A percentile compares a stretch with the other conserved stretches of the same genome.
These are phyloP conservation scores for Arnoldichthys spilopterus DNA, from an alignment of 2,797 vertebrate species.

Conservation along the genomic window DNA sequence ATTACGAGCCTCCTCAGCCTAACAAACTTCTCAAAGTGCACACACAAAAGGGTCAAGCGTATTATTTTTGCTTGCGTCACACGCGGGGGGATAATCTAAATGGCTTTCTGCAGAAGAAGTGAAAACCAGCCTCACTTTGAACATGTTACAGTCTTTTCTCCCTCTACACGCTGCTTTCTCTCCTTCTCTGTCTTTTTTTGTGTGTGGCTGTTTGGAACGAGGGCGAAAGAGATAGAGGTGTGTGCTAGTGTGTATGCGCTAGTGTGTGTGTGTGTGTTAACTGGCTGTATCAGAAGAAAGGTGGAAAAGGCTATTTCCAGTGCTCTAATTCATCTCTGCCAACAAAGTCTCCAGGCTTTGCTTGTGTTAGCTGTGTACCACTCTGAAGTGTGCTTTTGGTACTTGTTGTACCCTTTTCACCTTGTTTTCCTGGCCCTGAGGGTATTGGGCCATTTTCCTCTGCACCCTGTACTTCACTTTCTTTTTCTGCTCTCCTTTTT, in stretches of 20 bases:
- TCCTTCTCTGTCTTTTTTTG: constrained; percentile 67
- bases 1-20: constrained; percentile 85
- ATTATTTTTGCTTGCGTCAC: constrained; percentile 84
- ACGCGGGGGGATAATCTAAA: constrained; percentile 77
- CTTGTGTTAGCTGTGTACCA: constrained; percentile 57
- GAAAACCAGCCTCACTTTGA: constrained; percentile 80
- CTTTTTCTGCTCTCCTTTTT: background rate
- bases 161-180: constrained; percentile 71
- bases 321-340: constrained; percentile 84
- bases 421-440: constrained; percentile 62
- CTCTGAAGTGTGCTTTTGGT: constrained; percentile 62
- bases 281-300: constrained; percentile 70
- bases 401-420: constrained; percentile 67
- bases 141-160: constrained; percentile 68
- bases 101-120: constrained; percentile 78
- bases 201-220: constrained; percentile 66
- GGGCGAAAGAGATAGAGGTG: constrained; percentile 55
- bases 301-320: constrained; percentile 75
- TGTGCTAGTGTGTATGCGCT: constrained; percentile 35
- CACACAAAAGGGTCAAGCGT: constrained; percentile 86
- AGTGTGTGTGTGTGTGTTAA: constrained; percentile 61
- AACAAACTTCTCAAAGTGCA: constrained; percentile 89
- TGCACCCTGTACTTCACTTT: constrained; percentile 45
- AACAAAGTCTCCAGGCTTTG: constrained; percentile 69
- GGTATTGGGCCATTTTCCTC: constrained; percentile 52